Conservation (phyloP, 2,888 invertebrate genomes). For the Tetragonula carbonaria region DNA sequence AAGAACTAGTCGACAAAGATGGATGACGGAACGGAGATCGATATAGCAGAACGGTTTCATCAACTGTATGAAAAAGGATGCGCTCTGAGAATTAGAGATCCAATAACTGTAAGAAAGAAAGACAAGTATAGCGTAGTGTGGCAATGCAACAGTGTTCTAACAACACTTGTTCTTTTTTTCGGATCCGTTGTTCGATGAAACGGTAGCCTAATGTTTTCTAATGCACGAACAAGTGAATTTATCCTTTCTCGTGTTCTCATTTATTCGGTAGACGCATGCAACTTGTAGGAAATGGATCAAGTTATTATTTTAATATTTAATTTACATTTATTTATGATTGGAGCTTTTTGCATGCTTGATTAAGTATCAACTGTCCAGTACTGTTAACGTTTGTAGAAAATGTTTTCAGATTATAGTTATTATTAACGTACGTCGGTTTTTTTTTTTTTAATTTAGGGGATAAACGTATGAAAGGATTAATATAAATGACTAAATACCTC, state of each 20-base stretch:
- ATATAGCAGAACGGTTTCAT: background rate
- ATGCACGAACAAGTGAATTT: background rate
- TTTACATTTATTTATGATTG: too few relatives aligned
- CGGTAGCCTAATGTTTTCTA: background rate
- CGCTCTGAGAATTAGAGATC: background rate
- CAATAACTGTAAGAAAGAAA: background rate
- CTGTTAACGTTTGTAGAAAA: too few relatives aligned
- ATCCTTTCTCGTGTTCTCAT: background rate
- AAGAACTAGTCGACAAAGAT: slow-evolving; percentile 10
- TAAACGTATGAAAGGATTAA: too few relatives aligned
- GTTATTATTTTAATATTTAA: background rate
- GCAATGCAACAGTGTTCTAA: too few relatives aligned
- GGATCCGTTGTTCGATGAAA: background rate
- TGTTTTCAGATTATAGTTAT: too few relatives aligned
- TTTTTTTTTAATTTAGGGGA: too few relatives aligned
- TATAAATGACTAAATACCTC: too few relatives aligned
- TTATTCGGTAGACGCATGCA: background rate
- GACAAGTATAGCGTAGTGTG: background rate
- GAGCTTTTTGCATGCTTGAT: too few relatives aligned
- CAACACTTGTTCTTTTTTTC: background rate
- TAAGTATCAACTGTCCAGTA: too few relatives aligned
- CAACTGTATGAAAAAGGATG: background rate
- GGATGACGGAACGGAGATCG: background rate
- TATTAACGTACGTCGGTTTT: too few relatives aligned
- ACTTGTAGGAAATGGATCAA: background rate